Base-by-base conservation (phyloP, 2,888 invertebrate genomes). In the Magallana nippona region DNA sequence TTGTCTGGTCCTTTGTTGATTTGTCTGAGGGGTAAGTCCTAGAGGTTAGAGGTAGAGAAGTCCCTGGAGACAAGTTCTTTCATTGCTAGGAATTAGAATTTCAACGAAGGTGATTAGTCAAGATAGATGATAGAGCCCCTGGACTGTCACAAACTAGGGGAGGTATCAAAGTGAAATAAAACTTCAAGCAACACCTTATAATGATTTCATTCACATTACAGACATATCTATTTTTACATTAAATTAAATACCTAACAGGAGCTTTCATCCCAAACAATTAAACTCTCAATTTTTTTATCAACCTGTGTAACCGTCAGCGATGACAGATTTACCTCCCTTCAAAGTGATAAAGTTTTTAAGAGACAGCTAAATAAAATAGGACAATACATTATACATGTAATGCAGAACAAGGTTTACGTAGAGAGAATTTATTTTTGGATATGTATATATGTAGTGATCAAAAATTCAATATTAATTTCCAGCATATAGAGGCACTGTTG, bases 321-420 rank as follows among this genome's bases (percentile, higher is more conserved):
- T 71, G 71, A 71, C 71, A 71, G 71, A 71, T 11, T 71, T 27
- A 27, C 27, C 71, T 71, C 71, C 71, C 71, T 71, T 71, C 32
- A 71, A 63, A 19, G 22, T 19, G 11, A 10, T 44, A 44, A 27
- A 27, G 27, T 27, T 27, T 27, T 27, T 27, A 27, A 1, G 2
- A 1, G 27, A 63, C 13, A 27, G n/a, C 22, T 60, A 19, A n/a
- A 11, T 10, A 60, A n/a, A 11, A n/a, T 60, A n/a, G 60, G 3
- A 15, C n/a, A 15, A 17, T n/a, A n/a, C n/a, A n/a, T 60, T 19
- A 60, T 60, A 10, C 2, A 60, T 60, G 60, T 60, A 60, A n/a
- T n/a, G n/a, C n/a, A n/a, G n/a, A n/a, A n/a, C n/a, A n/a, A n/a
- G n/a, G n/a, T n/a, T n/a, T n/a, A n/a, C n/a, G n/a, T n/a, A n/a